These are phyloP conservation scores for Zaprionus bogoriensis DNA, from an alignment of 2,888 invertebrate genomes.

Conservation along the genomic window DNA sequence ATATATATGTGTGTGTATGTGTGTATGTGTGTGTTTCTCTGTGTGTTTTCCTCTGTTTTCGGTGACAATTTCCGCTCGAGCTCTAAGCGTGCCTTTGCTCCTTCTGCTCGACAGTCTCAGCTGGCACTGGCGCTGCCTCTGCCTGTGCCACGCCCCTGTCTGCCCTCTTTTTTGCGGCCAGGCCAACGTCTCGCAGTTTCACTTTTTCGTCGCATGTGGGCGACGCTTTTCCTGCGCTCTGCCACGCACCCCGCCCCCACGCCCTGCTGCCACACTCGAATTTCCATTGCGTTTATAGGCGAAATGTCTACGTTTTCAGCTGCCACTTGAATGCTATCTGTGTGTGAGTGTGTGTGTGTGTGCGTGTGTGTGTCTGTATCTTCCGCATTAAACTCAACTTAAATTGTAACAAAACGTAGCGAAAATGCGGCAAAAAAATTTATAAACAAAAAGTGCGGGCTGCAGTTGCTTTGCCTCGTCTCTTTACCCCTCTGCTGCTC, in stretches of 20 bases:
- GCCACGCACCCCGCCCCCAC: no score
- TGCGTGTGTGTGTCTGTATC: constrained; percentile 22
- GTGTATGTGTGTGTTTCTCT: constrained; percentile 12
- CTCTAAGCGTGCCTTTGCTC: constrained; percentile 26
- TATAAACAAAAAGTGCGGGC: constrained; percentile 65
- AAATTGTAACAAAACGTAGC: constrained; percentile 37
- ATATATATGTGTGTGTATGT: background rate
- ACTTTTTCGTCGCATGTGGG: constrained; percentile 62
- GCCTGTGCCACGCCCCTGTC: constrained; percentile 34
- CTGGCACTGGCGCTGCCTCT: constrained; percentile 30
- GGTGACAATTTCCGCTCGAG: constrained; percentile 52
- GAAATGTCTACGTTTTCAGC: constrained; percentile 34
- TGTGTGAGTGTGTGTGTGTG: background rate
- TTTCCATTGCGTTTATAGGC: constrained; percentile 60
- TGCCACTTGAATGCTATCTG: constrained; percentile 1
- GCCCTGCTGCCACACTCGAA: no score
- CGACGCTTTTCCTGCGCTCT: constrained; percentile 35
- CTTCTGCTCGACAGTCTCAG: constrained; percentile 29
- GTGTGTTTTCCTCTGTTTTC: constrained; percentile 40
- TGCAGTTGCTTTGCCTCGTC: background rate
- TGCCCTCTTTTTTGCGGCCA: constrained; percentile 48
- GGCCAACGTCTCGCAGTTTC: constrained; percentile 68
- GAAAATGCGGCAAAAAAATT: constrained; percentile 4
- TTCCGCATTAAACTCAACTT: constrained; percentile 34
- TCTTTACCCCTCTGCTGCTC: no score